phyloP scores from a whole-genome alignment of 2,113 vertebrate species.

The Campylorhamphus procurvoides region DNA sequence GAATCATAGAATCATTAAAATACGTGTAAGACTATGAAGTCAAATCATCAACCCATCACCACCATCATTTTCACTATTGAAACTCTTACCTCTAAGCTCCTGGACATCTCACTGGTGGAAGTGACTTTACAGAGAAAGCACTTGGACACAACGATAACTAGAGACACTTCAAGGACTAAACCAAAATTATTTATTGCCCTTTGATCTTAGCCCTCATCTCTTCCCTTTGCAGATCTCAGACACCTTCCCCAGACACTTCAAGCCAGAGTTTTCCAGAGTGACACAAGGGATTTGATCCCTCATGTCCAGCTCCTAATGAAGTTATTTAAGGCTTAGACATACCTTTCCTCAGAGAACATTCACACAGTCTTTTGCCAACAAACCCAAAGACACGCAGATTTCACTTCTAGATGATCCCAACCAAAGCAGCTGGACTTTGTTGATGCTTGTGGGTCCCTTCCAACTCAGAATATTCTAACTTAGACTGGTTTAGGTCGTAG shows the following conservation, averaged over 20 bases:
- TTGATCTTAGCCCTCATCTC: neutral
- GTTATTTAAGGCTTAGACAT: neutral
- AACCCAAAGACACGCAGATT: neutral
- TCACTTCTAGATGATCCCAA: neutral
- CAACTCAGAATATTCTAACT: neutral
- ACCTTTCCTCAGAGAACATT: neutral
- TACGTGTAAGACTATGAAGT: neutral
- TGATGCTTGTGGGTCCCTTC: neutral
- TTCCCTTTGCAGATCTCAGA: neutral
- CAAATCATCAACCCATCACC: neutral
- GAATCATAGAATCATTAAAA: neutral
- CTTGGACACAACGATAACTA: neutral
- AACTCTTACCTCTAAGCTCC: neutral
- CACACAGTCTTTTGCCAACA: neutral
- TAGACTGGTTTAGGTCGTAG: neutral
- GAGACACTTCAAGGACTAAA: neutral
- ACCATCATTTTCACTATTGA: neutral
- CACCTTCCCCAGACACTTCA: neutral
- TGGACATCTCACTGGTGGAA: neutral
- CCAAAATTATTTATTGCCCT: neutral
- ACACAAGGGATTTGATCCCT: neutral
- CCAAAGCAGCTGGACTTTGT: neutral
- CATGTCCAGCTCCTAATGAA: neutral
- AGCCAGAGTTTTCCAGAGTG: neutral
- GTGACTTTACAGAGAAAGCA: neutral